phyloP scores from a whole-genome alignment of 1,140 invertebrate genomes.

The Sipha flava region DNA sequence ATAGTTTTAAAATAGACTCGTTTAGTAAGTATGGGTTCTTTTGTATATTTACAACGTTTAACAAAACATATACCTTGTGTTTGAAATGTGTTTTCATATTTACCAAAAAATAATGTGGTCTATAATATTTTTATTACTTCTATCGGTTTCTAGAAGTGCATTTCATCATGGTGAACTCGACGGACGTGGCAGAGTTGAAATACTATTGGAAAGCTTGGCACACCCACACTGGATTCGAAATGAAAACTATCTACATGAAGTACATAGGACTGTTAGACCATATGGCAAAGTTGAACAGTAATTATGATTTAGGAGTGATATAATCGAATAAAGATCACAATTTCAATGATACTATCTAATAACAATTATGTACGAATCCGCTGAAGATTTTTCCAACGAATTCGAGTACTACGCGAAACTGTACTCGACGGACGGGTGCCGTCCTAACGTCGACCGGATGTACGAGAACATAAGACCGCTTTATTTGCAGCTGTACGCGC shows the following conservation, averaged over 20 bases:
- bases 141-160: neutral
- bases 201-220: conserved; percentile 26
- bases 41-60: too few species aligned
- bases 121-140: neutral
- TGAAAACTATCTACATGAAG: neutral
- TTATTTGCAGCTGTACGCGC: neutral
- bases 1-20: too few species aligned
- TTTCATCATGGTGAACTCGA: neutral
- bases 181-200: neutral
- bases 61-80: too few species aligned
- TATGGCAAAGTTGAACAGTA: neutral
- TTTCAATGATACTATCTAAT: too few species aligned
- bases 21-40: too few species aligned
- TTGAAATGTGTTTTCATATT: too few species aligned
- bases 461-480: neutral
- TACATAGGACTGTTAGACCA: neutral
- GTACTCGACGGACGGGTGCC: neutral
- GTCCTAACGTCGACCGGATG: neutral
- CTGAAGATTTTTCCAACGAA: neutral
- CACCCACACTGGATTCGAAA: neutral
- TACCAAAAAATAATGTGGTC: too few species aligned
- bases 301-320: too few species aligned
- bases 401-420: neutral
- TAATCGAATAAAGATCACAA: too few species aligned
- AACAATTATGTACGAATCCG: too few species aligned